Conservation (phyloP, 2,797 vertebrate species). For the Valencia hispanica region DNA sequence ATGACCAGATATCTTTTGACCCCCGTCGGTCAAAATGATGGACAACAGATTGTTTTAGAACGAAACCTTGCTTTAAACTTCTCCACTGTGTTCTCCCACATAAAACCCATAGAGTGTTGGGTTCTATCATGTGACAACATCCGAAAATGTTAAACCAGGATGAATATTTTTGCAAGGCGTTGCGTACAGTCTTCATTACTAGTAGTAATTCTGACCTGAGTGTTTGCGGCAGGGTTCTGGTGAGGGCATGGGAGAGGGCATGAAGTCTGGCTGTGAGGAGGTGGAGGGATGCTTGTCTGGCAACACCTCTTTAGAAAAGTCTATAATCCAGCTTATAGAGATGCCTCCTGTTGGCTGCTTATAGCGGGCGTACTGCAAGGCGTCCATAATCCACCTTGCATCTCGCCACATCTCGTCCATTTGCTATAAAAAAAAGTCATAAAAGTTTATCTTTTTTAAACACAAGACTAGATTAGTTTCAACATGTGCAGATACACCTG, state of each 20-base stretch:
- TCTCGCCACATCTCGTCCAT: slow-evolving; percentile 94
- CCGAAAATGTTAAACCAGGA: neutral
- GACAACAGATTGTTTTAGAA: too few species aligned
- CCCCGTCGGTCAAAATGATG: too few species aligned
- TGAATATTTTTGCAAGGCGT: neutral
- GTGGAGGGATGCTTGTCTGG: slow-evolving; percentile 77
- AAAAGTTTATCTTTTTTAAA: neutral
- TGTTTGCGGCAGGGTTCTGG: slow-evolving; percentile 84
- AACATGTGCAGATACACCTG: neutral
- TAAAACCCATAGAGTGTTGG: too few species aligned
- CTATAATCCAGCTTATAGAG: slow-evolving; percentile 85
- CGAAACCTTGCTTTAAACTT: too few species aligned
- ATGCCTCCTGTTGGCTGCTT: slow-evolving; percentile 89
- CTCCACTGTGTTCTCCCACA: too few species aligned
- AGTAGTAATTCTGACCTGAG: slow-evolving; percentile 74
- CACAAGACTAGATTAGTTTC: neutral
- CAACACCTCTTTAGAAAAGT: slow-evolving; percentile 76
- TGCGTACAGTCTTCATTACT: neutral
- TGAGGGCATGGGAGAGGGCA: slow-evolving; percentile 87
- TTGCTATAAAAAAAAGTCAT: slow-evolving; percentile 80
- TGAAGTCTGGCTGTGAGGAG: slow-evolving; percentile 86
- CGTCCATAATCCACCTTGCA: slow-evolving; percentile 92
- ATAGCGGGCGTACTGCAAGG: slow-evolving; percentile 90
- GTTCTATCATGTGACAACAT: neutral
- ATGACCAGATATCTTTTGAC: too few species aligned